phyloP scores from a whole-genome alignment of 2,797 vertebrate species.

The Geotrypetes seraphini region DNA sequence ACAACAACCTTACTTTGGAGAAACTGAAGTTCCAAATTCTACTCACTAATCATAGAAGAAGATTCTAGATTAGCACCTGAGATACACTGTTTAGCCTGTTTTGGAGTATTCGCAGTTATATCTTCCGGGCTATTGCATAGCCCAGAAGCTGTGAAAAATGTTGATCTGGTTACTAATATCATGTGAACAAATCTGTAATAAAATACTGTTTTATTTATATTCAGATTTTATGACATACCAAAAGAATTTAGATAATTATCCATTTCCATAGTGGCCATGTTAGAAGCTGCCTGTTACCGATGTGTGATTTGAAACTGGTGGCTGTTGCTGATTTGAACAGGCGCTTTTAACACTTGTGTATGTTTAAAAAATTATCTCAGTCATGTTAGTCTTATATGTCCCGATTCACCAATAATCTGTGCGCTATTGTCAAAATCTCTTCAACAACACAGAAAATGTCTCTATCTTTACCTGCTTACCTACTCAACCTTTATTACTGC shows the following conservation, averaged over 20 bases:
- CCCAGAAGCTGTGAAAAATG: conserved; percentile 17
- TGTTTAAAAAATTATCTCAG: no score
- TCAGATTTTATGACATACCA: conserved; percentile 5
- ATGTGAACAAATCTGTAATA: conserved; percentile 7
- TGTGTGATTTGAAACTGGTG: conserved; percentile 39
- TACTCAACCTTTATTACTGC: no score
- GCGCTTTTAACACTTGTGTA: no score
- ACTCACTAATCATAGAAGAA: background rate
- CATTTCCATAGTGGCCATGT: conserved; percentile 7
- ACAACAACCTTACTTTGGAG: conserved; percentile 3
- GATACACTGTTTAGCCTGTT: background rate
- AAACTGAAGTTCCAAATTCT: background rate
- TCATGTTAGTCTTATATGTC: no score
- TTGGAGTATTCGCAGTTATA: background rate
- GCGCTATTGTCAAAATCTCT: no score
- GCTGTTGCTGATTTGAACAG: no score
- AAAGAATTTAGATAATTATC: conserved; percentile 8
- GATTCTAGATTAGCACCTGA: background rate
- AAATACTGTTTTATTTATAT: conserved; percentile 3
- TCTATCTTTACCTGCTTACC: no score
- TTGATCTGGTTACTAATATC: background rate
- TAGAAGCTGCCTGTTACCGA: conserved; percentile 30
- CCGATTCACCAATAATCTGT: no score
- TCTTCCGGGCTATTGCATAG: conserved; percentile 2
- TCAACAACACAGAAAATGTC: no score